phyloP scores from a whole-genome alignment of 2,113 vertebrate species.

The Carassius carassius region DNA sequence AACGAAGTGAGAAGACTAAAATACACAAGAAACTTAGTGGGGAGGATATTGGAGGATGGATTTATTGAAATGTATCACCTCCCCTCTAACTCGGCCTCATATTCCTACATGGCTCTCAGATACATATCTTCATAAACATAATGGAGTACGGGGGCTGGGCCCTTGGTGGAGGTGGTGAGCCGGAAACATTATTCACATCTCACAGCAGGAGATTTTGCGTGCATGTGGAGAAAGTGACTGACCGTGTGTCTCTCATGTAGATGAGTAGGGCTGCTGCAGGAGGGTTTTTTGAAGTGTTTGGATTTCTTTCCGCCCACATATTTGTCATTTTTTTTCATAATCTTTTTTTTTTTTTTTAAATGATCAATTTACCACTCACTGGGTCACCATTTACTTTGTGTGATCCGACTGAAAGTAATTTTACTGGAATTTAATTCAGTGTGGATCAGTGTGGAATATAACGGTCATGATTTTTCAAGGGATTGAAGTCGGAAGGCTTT shows the following conservation, averaged over 20 bases:
- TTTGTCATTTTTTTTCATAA: background rate
- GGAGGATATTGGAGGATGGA: constrained; percentile 35
- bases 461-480: background rate
- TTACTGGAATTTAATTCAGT: constrained; percentile 11
- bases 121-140: constrained; percentile 59
- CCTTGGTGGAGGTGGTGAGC: constrained; percentile 41
- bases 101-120: constrained; percentile 54
- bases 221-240: background rate
- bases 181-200: constrained; percentile 54
- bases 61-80: constrained; percentile 58
- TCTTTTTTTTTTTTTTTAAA: background rate
- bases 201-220: constrained; percentile 39
- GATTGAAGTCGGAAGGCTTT: constrained; percentile 19
- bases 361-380: constrained; percentile 26
- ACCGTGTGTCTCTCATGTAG: constrained; percentile 38
- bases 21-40: constrained; percentile 44
- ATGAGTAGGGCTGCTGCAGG: constrained; percentile 19
- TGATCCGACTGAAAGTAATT: constrained; percentile 19
- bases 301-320: background rate
- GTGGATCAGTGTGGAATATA: background rate
- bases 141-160: constrained; percentile 52
- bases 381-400: constrained; percentile 19
- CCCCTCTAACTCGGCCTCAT: constrained; percentile 45
- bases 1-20: constrained; percentile 3
- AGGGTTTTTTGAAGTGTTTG: constrained; percentile 31